Evolutionary conservation across 2,888 invertebrate genomes (phyloP).

Genomic region (Melinaea menophilus): DNA sequence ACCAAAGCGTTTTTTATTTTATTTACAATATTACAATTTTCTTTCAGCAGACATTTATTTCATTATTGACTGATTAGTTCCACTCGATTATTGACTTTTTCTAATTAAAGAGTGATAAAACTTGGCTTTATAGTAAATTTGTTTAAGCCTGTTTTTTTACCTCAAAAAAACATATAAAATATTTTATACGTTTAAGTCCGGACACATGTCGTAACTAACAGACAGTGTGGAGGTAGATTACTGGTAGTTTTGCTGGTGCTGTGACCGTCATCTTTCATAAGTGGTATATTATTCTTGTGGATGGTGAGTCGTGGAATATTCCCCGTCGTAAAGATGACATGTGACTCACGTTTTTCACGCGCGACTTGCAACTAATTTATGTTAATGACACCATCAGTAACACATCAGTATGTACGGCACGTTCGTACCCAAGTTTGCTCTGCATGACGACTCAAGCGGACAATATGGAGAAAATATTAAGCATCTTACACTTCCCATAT

Average conservation of each 20-base stretch:
- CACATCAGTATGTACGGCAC: constrained; percentile 63
- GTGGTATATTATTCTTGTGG: constrained; percentile 41
- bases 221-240: constrained; percentile 12
- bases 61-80: constrained; percentile 5
- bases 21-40: too few relatives aligned
- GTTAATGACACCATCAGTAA: constrained; percentile 57
- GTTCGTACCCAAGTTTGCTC: constrained; percentile 55
- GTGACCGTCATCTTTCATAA: constrained; percentile 35
- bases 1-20: too few relatives aligned
- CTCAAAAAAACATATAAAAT: constrained; percentile 6
- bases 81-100: constrained; percentile 7
- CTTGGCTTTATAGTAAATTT: constrained; percentile 7
- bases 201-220: constrained; percentile 7
- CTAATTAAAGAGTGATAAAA: too few relatives aligned
- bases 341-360: constrained; percentile 74
- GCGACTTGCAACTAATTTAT: constrained; percentile 73
- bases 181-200: background rate
- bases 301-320: constrained; percentile 35
- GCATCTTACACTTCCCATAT: constrained; percentile 33
- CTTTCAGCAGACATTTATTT: too few relatives aligned
- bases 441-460: constrained; percentile 38
- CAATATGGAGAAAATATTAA: constrained; percentile 36
- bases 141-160: background rate
- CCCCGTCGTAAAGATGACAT: constrained; percentile 46
- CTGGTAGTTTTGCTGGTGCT: constrained; percentile 31